Evolutionary conservation across 2,113 vertebrate genomes (phyloP), one percentile per base, ranked within the genome.

Genomic region (Sphyrna mokarran): DNA sequence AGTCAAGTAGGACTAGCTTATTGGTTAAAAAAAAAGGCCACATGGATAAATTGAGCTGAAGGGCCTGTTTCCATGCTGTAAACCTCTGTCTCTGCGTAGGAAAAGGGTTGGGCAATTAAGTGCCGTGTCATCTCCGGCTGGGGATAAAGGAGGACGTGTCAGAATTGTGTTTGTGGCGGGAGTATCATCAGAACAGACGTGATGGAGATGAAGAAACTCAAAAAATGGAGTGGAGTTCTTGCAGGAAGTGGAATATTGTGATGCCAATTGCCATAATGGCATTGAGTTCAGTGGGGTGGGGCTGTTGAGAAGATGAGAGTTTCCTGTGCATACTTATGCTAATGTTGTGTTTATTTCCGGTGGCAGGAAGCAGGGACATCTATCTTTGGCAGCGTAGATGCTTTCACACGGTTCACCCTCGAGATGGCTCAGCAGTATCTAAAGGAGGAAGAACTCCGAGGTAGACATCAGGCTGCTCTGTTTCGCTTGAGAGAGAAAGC

Each of bases 401-500:
- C 91, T 18, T 96, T 96, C 6, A 0, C 5, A 76, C 0, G 0
- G 0, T 96, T 97, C 76, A 96, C 96, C 0, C 14, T 97, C 95
- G 97, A 96, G 0, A 95, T 97, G 97, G 96, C 33, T 0, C 96
- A 97, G 94, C 97, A 97, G 96, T 97, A 95, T 3, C 96, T 97
- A 96, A 96, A 96, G 40, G 97, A 96, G 70, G 97, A 98, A 58
- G 97, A 97, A 95, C 96, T 97, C 33, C 94, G 96, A 2, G 96
- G 96, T 1, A 94, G 61, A 6, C 97, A 98, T 70, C 97, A 97
- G 95, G 95, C 96, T 0, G 96, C 96, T 33, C 97, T 98, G 63
- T 97, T 98, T 95, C 96, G 95, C 95, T 97, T 98, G 95, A 96
- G 96, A 2, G 96, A 96, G 33, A 96, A 96, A 86, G 97, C 96